Conservation (phyloP, 92 coral and sea anemone genomes). For the Pocillopora meandrina region DNA sequence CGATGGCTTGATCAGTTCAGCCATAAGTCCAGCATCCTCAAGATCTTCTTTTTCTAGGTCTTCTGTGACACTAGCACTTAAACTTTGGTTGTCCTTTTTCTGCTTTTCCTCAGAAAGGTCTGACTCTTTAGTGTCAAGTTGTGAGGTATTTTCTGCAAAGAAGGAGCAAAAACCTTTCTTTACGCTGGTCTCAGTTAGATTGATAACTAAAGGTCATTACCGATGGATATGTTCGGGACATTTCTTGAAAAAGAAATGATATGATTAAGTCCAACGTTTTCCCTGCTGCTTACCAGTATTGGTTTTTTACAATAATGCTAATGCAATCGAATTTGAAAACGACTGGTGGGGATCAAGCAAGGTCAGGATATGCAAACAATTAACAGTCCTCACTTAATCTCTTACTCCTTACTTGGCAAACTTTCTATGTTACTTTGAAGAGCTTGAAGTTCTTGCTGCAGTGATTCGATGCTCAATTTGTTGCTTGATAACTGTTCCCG, state of each 20-base stretch:
- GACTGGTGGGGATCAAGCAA: background rate
- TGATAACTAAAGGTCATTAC: too few relatives aligned
- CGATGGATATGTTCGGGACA: too few relatives aligned
- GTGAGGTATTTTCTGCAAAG: slow-evolving; percentile 3
- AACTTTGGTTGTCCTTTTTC: background rate
- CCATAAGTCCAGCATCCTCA: slow-evolving; percentile 2
- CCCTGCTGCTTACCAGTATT: too few relatives aligned
- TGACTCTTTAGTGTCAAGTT: background rate
- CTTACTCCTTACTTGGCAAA: slow-evolving; percentile 5
- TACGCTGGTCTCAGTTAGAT: too few relatives aligned
- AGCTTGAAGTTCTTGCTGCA: slow-evolving; percentile 18
- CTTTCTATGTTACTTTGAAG: background rate
- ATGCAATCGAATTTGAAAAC: too few relatives aligned
- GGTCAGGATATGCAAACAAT: background rate
- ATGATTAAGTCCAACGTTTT: too few relatives aligned
- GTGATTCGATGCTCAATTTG: slow-evolving; percentile 21
- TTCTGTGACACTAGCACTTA: background rate
- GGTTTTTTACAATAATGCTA: too few relatives aligned
- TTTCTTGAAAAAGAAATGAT: too few relatives aligned
- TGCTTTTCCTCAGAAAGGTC: background rate
- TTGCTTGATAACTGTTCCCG: slow-evolving; percentile 28
- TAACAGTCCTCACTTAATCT: background rate
- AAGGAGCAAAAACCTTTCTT: background rate
- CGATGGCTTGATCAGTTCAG: background rate
- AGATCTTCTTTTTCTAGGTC: slow-evolving; percentile 15